Conservation (phyloP, 2,797 vertebrate species). For the Gambusia yucatana region DNA sequence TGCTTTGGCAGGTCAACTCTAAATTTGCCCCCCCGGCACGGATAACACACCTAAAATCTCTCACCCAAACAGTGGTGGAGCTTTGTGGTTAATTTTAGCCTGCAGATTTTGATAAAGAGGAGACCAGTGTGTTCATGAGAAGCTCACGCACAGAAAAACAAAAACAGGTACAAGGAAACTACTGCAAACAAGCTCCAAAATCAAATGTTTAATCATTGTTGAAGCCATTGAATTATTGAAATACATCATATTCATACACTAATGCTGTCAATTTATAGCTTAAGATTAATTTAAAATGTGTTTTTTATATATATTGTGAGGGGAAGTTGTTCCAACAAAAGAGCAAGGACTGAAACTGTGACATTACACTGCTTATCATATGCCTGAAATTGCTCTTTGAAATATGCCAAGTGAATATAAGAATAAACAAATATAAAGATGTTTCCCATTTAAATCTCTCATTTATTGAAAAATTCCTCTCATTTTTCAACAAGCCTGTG, state of each 20-base stretch:
- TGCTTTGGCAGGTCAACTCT: background rate
- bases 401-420: background rate
- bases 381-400: no score
- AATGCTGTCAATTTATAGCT: background rate
- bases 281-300: background rate
- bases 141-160: background rate
- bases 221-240: background rate
- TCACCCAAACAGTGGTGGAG: background rate
- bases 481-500: constrained; percentile 18
- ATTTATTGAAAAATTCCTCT: constrained; percentile 1
- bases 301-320: no score
- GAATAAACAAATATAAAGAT: no score
- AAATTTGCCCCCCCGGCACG: background rate
- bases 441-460: background rate
- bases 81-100: constrained; percentile 9
- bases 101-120: background rate
- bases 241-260: background rate
- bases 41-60: constrained; percentile 6
- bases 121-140: background rate
- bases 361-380: background rate
- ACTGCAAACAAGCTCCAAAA: background rate
- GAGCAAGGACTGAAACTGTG: background rate
- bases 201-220: background rate
- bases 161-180: background rate
- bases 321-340: background rate